These are phyloP conservation scores for Drosophila setosimentum DNA, from an alignment of 2,888 invertebrate genomes.

Conservation along the genomic window DNA sequence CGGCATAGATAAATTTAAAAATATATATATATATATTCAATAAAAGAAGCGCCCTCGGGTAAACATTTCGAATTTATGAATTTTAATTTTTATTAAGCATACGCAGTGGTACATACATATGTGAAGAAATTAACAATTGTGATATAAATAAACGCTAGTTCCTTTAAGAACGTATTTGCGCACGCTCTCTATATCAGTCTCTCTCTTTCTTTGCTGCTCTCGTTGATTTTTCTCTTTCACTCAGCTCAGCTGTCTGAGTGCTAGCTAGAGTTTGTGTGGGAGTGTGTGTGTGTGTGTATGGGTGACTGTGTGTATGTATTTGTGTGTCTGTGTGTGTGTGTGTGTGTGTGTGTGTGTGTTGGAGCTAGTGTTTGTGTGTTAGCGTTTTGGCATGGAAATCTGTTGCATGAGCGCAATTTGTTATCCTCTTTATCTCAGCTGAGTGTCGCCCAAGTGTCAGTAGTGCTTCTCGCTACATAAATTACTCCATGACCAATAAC, in stretches of 20 bases:
- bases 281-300: slow-evolving; percentile 13
- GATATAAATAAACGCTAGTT: slow-evolving; percentile 1
- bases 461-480: slow-evolving; percentile 76
- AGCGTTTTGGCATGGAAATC: slow-evolving; percentile 71
- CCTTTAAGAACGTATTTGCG: slow-evolving; percentile 48
- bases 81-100: neutral
- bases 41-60: too few relatives aligned
- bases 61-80: neutral
- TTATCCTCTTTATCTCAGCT: slow-evolving; percentile 81
- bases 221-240: slow-evolving; percentile 2
- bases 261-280: slow-evolving; percentile 2
- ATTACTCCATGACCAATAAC: slow-evolving; percentile 67
- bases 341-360: slow-evolving; percentile 16
- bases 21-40: neutral
- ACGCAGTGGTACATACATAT: neutral
- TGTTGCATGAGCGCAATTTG: slow-evolving; percentile 80
- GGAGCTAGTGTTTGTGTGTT: slow-evolving; percentile 26
- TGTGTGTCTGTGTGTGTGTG: slow-evolving; percentile 25
- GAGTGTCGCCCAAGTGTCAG: slow-evolving; percentile 77
- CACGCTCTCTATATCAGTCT: slow-evolving; percentile 42
- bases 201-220: slow-evolving; percentile 13
- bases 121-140: neutral
- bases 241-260: slow-evolving; percentile 63
- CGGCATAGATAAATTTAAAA: slow-evolving; percentile 50
- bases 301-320: slow-evolving; percentile 24